These are phyloP conservation scores for Napeogenes sylphis DNA, from an alignment of 2,888 invertebrate genomes.

Conservation along the genomic window DNA sequence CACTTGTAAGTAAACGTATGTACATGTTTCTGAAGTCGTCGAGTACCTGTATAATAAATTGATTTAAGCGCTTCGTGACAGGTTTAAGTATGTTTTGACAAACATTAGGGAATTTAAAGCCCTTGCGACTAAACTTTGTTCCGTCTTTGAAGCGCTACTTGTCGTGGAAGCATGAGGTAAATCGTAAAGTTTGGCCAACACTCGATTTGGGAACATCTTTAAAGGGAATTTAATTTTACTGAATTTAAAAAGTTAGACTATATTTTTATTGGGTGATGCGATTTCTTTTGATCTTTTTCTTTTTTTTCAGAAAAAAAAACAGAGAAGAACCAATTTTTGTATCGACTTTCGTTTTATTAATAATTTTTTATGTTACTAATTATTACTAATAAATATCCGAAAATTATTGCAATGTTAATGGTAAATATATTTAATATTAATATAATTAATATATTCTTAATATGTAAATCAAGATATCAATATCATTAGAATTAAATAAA, in stretches of 20 bases:
- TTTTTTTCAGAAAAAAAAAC: too few relatives aligned
- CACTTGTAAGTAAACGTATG: slow-evolving; percentile 34
- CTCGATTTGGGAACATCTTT: slow-evolving; percentile 31
- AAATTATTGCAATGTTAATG: too few relatives aligned
- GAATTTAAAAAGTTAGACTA: slow-evolving; percentile 19
- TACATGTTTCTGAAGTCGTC: slow-evolving; percentile 57
- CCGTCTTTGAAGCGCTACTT: slow-evolving; percentile 48
- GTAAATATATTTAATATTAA: too few relatives aligned
- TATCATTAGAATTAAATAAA: too few relatives aligned
- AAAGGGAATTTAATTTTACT: slow-evolving; percentile 26
- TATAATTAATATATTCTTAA: too few relatives aligned
- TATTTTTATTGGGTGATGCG: background rate
- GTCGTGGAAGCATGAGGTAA: slow-evolving; percentile 49
- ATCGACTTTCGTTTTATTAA: too few relatives aligned
- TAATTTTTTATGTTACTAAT: too few relatives aligned
- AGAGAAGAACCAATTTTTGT: too few relatives aligned
- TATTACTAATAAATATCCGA: too few relatives aligned
- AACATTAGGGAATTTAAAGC: slow-evolving; percentile 71
- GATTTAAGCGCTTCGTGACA: slow-evolving; percentile 74
- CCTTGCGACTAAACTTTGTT: slow-evolving; percentile 65
- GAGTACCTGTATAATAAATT: slow-evolving; percentile 74
- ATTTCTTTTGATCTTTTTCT: background rate
- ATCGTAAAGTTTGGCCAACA: slow-evolving; percentile 44
- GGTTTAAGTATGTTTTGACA: slow-evolving; percentile 72
- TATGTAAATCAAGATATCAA: too few relatives aligned